These are phyloP conservation scores for Eulemur rufifrons DNA, from an alignment of 2,113 vertebrate species.

Conservation along the genomic window DNA sequence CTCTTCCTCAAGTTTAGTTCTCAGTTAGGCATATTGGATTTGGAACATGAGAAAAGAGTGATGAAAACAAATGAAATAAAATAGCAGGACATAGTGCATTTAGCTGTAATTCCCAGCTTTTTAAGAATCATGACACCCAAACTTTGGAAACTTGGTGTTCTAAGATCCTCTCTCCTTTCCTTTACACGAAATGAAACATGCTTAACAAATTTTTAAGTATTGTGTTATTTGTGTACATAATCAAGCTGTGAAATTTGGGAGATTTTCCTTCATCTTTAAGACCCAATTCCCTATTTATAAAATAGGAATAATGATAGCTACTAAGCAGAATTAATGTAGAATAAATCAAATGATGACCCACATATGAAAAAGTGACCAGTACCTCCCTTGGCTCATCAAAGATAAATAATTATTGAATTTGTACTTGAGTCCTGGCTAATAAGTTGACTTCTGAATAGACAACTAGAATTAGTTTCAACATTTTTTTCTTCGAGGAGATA, in stretches of 20 bases:
- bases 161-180: not conserved
- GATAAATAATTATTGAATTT: not conserved
- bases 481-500: conserved; percentile 5
- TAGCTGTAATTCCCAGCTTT: not conserved
- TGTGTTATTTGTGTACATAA: not conserved
- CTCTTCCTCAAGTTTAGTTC: conserved; percentile 1
- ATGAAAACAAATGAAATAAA: not conserved
- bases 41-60: not conserved
- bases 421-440: not conserved
- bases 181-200: not conserved
- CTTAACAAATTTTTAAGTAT: not conserved
- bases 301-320: not conserved
- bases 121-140: not conserved
- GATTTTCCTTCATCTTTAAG: not conserved
- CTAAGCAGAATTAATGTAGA: not conserved
- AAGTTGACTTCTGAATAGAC: not conserved
- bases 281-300: not conserved
- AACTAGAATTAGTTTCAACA: not conserved
- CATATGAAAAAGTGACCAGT: not conserved
- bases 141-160: not conserved
- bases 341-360: not conserved
- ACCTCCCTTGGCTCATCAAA: not conserved
- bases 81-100: not conserved
- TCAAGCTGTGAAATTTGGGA: not conserved
- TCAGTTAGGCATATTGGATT: conserved; percentile 2